Conservation (phyloP, 1,140 invertebrate species). For the Leptonema lineaticorne region DNA sequence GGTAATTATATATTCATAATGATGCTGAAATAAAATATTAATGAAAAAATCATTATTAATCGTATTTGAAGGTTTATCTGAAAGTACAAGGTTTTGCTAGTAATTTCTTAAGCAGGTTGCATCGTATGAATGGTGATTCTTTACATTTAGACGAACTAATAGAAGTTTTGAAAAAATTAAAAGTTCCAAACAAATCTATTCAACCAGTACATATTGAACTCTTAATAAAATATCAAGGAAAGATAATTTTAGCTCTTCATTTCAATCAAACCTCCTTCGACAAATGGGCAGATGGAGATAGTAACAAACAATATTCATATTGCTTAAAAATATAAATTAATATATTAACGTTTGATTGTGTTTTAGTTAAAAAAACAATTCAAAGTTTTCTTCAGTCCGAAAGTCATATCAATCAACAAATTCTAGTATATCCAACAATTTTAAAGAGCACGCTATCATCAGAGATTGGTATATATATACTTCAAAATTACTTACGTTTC, state of each 20-base stretch:
- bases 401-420: constrained; percentile 40
- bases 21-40: not conserved
- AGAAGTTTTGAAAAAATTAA: constrained; percentile 17
- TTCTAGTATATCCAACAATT: constrained; percentile 34
- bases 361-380: constrained; percentile 35
- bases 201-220: constrained; percentile 36
- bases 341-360: not conserved
- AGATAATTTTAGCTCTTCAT: constrained; percentile 28
- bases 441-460: constrained; percentile 33
- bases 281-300: constrained; percentile 36
- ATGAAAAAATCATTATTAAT: not conserved
- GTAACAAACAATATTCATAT: constrained; percentile 17
- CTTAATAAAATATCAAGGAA: constrained; percentile 37
- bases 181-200: not conserved
- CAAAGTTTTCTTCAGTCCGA: constrained; percentile 35
- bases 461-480: constrained; percentile 35
- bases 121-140: constrained; percentile 17
- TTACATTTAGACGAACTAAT: constrained; percentile 25
- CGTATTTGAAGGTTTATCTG: constrained; percentile 33
- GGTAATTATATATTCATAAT: constrained; percentile 18
- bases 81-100: constrained; percentile 35
- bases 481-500: not conserved
- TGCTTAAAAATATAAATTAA: not conserved
- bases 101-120: constrained; percentile 30
- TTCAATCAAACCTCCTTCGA: constrained; percentile 38